These are phyloP conservation scores for Conger conger DNA, from an alignment of 2,113 vertebrate genomes.

Conservation along the genomic window DNA sequence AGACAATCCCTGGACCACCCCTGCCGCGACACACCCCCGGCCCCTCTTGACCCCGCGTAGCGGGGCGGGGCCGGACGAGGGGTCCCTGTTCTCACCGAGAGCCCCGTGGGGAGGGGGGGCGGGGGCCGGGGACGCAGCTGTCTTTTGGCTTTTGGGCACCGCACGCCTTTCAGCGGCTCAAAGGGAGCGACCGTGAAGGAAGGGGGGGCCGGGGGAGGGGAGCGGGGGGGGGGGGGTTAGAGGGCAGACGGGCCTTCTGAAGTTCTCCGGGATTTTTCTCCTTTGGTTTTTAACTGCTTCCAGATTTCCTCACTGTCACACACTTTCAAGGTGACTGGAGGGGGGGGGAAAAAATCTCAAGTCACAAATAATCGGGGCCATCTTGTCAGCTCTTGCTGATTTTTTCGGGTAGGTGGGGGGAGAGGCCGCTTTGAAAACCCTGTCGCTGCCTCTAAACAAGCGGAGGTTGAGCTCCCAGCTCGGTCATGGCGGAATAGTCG, in stretches of 20 bases:
- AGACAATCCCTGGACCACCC: conserved; percentile 60
- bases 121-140: conserved; percentile 54
- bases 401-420: background rate
- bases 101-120: conserved; percentile 35
- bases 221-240: conserved; percentile 39
- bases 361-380: conserved; percentile 58
- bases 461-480: conserved; percentile 27
- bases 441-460: background rate
- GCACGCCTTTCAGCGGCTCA: conserved; percentile 62
- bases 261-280: conserved; percentile 31
- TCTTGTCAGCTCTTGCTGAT: conserved; percentile 51
- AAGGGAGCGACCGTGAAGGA: conserved; percentile 56
- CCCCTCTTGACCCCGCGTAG: conserved; percentile 58
- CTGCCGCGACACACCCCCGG: conserved; percentile 47
- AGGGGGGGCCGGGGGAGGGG: conserved; percentile 29
- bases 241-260: conserved; percentile 62
- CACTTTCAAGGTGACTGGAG: conserved; percentile 57
- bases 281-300: conserved; percentile 58
- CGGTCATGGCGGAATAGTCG: conserved; percentile 46
- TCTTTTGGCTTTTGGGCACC: conserved; percentile 60
- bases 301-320: conserved; percentile 63
- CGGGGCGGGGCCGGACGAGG: conserved; percentile 51
- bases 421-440: background rate
- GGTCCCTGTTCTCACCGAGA: conserved; percentile 54
- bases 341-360: conserved; percentile 37